These are phyloP conservation scores for Camelus dromedarius DNA, from an alignment of 2,113 vertebrate genomes.

Conservation along the genomic window DNA sequence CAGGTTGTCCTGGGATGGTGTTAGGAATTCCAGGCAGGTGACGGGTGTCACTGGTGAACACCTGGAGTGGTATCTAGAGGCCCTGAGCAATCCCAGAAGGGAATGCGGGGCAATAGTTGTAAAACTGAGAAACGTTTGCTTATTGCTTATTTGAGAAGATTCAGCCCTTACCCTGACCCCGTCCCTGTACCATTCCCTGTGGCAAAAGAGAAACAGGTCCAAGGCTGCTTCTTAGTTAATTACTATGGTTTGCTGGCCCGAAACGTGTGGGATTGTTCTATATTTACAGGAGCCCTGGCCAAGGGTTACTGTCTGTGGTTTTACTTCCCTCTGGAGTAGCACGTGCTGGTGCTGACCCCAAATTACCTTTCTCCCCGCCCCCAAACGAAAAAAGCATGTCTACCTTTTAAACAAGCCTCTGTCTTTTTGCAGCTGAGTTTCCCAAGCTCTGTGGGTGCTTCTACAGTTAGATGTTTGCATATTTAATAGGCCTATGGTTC, in stretches of 20 bases:
- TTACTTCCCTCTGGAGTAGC: slow-evolving; percentile 73
- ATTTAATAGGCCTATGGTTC: slow-evolving; percentile 19
- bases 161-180: too few relatives aligned
- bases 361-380: slow-evolving; percentile 73
- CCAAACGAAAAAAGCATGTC: slow-evolving; percentile 58
- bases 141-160: neutral
- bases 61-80: neutral
- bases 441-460: neutral
- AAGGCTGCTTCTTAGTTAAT: slow-evolving; percentile 73
- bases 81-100: neutral
- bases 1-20: too few relatives aligned
- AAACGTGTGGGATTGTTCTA: slow-evolving; percentile 72
- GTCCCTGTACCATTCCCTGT: neutral
- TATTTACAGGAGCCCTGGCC: slow-evolving; percentile 80
- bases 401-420: slow-evolving; percentile 62
- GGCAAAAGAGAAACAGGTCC: slow-evolving; percentile 67
- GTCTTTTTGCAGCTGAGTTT: slow-evolving; percentile 63
- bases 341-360: slow-evolving; percentile 77
- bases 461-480: neutral
- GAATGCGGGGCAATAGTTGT: neutral
- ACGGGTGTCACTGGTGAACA: neutral
- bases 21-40: neutral
- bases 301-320: slow-evolving; percentile 76
- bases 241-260: slow-evolving; percentile 72
- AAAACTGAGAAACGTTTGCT: neutral